Percentiles rank a stretch among this genome's conserved stretches.
These are phyloP conservation scores for Austrofundulus limnaeus DNA, from an alignment of 2,113 vertebrate species.

Conservation along the genomic window DNA sequence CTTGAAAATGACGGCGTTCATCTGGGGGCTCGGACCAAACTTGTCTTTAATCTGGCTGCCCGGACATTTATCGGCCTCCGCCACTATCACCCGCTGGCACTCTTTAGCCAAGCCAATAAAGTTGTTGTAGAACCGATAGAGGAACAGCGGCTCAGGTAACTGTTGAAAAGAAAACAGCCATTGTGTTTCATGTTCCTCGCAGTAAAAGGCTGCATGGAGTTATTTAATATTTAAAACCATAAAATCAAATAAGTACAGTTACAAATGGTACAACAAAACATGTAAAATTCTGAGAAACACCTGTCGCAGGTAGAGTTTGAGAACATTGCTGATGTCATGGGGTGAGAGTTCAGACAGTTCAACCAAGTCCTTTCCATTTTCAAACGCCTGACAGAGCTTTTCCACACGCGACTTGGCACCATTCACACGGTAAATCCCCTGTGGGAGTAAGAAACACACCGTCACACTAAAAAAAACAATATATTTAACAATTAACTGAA, in stretches of 20 bases:
- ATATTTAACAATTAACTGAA: neutral
- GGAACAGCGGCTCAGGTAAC: slow-evolving; percentile 95
- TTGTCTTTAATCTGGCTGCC: slow-evolving; percentile 44
- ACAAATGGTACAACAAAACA: too few relatives aligned
- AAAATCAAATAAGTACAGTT: neutral
- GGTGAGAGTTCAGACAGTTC: slow-evolving; percentile 93
- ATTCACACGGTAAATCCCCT: slow-evolving; percentile 98
- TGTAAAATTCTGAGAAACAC: slow-evolving; percentile 60
- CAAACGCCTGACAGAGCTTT: slow-evolving; percentile 97
- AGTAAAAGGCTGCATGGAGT: neutral
- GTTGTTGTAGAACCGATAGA: slow-evolving; percentile 93
- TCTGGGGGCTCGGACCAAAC: slow-evolving; percentile 76
- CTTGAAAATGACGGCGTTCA: slow-evolving; percentile 88
- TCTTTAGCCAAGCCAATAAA: slow-evolving; percentile 94
- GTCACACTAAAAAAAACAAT: neutral
- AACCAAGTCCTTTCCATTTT: slow-evolving; percentile 96
- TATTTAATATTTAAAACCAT: neutral
- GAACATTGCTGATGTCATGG: slow-evolving; percentile 97
- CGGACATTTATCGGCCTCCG: slow-evolving; percentile 79
- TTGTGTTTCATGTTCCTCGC: neutral
- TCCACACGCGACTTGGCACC: slow-evolving; percentile 96
- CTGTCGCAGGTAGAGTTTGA: slow-evolving; percentile 97
- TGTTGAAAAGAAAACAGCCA: slow-evolving; percentile 61
- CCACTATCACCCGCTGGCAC: slow-evolving; percentile 80
- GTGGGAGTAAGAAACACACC: neutral